These are phyloP conservation scores for Rhimphoctona megacephalus DNA, from an alignment of 2,888 invertebrate genomes.

Conservation along the genomic window DNA sequence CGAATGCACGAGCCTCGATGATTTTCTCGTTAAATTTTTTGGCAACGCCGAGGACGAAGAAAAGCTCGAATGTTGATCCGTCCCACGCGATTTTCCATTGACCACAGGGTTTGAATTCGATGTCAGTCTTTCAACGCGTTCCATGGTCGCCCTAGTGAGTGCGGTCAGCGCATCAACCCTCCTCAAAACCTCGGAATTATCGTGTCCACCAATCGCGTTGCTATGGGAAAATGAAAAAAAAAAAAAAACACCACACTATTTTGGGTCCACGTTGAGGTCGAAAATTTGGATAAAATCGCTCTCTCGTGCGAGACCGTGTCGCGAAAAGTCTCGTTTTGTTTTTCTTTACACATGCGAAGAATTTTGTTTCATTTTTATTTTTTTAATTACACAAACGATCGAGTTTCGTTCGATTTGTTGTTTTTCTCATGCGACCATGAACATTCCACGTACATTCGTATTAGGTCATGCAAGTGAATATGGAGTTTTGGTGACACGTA, in stretches of 20 bases:
- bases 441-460: slow-evolving; percentile 2
- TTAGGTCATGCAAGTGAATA: slow-evolving; percentile 39
- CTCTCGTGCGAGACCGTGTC: background rate
- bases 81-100: slow-evolving; percentile 61
- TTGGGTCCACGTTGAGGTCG: slow-evolving; percentile 27
- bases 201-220: slow-evolving; percentile 68
- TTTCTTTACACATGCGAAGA: slow-evolving; percentile 7
- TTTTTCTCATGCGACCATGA: slow-evolving; percentile 6
- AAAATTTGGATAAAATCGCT: background rate
- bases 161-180: slow-evolving; percentile 89
- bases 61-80: slow-evolving; percentile 40
- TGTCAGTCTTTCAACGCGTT: slow-evolving; percentile 88
- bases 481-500: slow-evolving; percentile 9
- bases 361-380: background rate
- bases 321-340: slow-evolving; percentile 1
- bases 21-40: slow-evolving; percentile 62
- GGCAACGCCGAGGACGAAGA: slow-evolving; percentile 44
- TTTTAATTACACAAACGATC: background rate
- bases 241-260: slow-evolving; percentile 49
- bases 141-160: slow-evolving; percentile 89
- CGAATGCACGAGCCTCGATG: slow-evolving; percentile 32
- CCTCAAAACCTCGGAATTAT: slow-evolving; percentile 84
- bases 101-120: slow-evolving; percentile 71
- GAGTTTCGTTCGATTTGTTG: background rate
- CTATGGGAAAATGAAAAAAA: slow-evolving; percentile 56